Base-by-base conservation (phyloP, 2,113 vertebrate genomes). In the Charina bottae region DNA sequence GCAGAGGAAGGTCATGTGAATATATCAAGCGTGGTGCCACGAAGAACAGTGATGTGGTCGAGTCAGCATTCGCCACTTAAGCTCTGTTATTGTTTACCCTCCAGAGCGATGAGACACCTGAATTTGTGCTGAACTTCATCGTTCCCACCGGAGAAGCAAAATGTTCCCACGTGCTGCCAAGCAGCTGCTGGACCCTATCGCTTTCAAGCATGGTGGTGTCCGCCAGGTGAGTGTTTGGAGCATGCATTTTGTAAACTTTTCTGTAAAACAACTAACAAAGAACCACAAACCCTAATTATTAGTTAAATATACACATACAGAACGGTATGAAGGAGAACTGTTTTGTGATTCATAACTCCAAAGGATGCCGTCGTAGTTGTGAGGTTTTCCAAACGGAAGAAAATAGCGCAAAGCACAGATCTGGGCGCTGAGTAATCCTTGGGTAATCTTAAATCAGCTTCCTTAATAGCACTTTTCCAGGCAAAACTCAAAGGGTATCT, bases 1-100 rank as follows among this genome's bases (percentile, higher is more conserved):
- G 92, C 88, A 72, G 17, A 92, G 90, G 90, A 23, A 93, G 54
- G 95, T 97, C 97, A 97, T 97, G 95, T 92, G 97, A 89, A 92
- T 54, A 94, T 94, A 92, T 95, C 92, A 92, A 28, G 93, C 0
- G 26, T 4, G 0, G 95, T 78, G 94, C 86, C 95, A 89, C 91
- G 1, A 5, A 89, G 58, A 0, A n/a, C 91, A 87, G 89, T 21
- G 87, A 87, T 0, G 90, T 90, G 7, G 92, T 1, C 0, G 91
- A 68, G 23, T 17, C 95, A 54, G 93, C 33, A 2, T 0, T 54
- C 92, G 26, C 28, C 1, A 55, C 3, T 93, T 53, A 64, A 89
- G 93, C 94, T 64, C 92, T 83, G 62, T 83, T 54, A 10, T 24
- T 89, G 92, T 60, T 46, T 5, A 0, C 37, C 42, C 89, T 93